phyloP scores from a whole-genome alignment of 2,797 vertebrate species.

The Nyctibius grandis region DNA sequence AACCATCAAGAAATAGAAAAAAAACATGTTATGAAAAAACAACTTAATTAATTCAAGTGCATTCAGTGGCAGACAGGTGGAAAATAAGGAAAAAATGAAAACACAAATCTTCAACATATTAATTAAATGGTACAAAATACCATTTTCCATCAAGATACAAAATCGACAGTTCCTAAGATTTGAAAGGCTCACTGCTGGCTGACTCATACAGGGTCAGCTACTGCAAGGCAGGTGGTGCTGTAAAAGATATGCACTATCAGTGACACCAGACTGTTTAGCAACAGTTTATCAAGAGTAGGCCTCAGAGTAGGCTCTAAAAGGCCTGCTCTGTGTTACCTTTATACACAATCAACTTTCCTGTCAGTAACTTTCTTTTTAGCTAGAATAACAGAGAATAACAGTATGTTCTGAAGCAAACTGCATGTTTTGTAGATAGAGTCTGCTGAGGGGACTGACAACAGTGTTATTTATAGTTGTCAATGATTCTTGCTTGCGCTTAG shows the following conservation, averaged over 20 bases:
- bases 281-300: too few species aligned
- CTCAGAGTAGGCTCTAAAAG: too few species aligned
- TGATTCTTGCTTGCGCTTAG: too few species aligned
- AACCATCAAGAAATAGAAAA: neutral
- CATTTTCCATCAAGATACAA: neutral
- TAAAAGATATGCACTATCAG: neutral
- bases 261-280: too few species aligned
- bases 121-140: neutral
- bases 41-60: neutral
- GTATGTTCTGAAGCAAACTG: too few species aligned
- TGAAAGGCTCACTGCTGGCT: neutral
- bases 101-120: neutral
- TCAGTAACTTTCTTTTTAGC: too few species aligned
- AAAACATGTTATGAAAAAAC: neutral
- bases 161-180: neutral
- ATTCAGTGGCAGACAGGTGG: neutral
- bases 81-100: neutral
- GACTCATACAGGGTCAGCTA: neutral
- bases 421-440: too few species aligned
- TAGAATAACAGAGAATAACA: too few species aligned
- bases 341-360: too few species aligned
- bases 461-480: too few species aligned
- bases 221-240: neutral
- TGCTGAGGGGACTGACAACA: too few species aligned
- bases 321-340: too few species aligned